Evolutionary conservation across 2,888 invertebrate species (phyloP), one percentile per base, ranked within the genome.

Genomic region (Orchesellides sinensis): DNA sequence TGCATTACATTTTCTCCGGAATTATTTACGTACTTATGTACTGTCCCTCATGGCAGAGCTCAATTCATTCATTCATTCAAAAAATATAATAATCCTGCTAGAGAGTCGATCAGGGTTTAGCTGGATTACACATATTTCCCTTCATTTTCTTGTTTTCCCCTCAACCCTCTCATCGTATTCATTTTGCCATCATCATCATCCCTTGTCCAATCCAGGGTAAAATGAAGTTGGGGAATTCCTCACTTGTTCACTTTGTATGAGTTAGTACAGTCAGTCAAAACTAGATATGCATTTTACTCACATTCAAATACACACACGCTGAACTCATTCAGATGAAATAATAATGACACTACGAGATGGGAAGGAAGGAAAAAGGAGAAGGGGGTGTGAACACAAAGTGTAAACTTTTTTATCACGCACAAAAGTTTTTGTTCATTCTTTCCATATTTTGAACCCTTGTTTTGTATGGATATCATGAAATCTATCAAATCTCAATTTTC

Each of bases 211-310:
- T 32, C 29, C 69, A 70, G 78, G 78, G 78, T 79, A 54, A 79
- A 79, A 79, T 79, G 78, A 79, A 70, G 52, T 79, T 79, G 69
- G 75, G 68, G 63, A 73, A 73, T 73, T 70, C n/a, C n/a, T 47
- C 21, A 14, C 10, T n/a, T n/a, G 1, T 6, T 61, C 4, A 21
- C 63, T 52, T 49, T 73, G 35, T 12, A 12, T 54, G 19, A 12
- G 6, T 10, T 6, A 14, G 12, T 49, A 1, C 40, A 75, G 54
- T 68, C 77, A 77, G 56, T 77, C 77, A 77, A 63, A 49, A 59
- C 2, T 25, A 21, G 23, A 25, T 29, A 10, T 66, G 32, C 14
- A 47, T 59, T 45, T 40, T 14, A 40, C 40, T n/a, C n/a, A n/a
- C n/a, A n/a, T n/a, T n/a, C n/a, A n/a, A n/a, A n/a, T n/a, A n/a